A percentile compares a stretch with the other conserved stretches of the same genome.
Conservation (phyloP, 2,888 invertebrate genomes). For the Hirtodrosophila cameraria region DNA sequence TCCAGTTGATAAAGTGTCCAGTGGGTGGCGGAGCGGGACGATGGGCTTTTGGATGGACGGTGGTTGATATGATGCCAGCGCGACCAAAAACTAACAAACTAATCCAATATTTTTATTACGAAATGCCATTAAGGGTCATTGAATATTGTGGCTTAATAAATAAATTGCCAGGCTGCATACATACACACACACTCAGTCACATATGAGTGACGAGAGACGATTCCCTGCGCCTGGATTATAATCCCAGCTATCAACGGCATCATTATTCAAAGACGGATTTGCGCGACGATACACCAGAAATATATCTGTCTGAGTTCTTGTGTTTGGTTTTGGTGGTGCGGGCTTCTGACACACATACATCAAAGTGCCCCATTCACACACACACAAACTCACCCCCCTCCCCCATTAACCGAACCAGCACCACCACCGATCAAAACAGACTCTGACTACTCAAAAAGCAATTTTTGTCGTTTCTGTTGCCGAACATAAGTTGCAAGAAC, state of each 20-base stretch:
- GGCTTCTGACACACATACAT: constrained; percentile 62
- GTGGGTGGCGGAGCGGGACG: constrained; percentile 24
- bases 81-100: constrained; percentile 73
- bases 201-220: constrained; percentile 16
- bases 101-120: constrained; percentile 81
- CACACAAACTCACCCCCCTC: too few species aligned
- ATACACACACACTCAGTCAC: constrained; percentile 14
- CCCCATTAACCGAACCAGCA: too few species aligned
- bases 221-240: constrained; percentile 47
- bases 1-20: constrained; percentile 68
- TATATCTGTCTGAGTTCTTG: constrained; percentile 18
- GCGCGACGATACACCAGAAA: constrained; percentile 59
- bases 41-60: constrained; percentile 16
- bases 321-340: constrained; percentile 14
- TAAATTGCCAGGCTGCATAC: constrained; percentile 55
- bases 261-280: constrained; percentile 80
- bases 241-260: constrained; percentile 78
- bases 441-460: constrained; percentile 65
- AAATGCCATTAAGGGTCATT: constrained; percentile 81
- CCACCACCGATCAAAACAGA: too few species aligned
- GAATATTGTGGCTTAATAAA: constrained; percentile 80
- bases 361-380: too few species aligned
- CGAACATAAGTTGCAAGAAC: too few species aligned
- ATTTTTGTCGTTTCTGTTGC: constrained; percentile 41
- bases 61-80: constrained; percentile 42